Percentiles rank a stretch among this genome's conserved stretches.
Conservation (phyloP, 2,113 vertebrate species). For the Ptilorrhoa leucosticta region DNA sequence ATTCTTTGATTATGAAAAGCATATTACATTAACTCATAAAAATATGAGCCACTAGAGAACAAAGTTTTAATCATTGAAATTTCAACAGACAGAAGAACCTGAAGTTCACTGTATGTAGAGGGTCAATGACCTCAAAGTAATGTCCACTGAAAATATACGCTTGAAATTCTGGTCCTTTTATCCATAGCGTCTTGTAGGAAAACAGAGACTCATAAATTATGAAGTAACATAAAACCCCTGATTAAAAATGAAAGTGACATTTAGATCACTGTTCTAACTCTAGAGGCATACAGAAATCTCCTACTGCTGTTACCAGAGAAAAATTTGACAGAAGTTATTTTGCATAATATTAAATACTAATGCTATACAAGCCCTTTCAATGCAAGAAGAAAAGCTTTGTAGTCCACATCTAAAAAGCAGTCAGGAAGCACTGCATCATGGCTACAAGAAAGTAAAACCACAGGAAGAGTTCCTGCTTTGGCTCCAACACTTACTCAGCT, state of each 20-base stretch:
- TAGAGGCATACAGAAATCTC: background rate
- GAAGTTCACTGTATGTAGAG: background rate
- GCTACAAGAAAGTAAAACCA: background rate
- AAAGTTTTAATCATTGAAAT: background rate
- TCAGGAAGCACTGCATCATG: background rate
- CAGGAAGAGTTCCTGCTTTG: background rate
- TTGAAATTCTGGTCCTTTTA: background rate
- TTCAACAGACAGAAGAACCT: background rate
- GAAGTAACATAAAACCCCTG: background rate
- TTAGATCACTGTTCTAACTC: background rate
- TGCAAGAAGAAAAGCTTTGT: background rate
- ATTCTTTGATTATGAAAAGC: background rate
- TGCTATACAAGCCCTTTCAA: background rate
- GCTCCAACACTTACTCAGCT: background rate
- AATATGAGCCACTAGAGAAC: background rate
- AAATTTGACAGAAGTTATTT: background rate
- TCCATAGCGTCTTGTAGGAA: accelerated
- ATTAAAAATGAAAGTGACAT: background rate
- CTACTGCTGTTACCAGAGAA: background rate
- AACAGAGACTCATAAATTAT: background rate
- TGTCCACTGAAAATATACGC: background rate
- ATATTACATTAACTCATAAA: background rate
- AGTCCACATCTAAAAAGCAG: background rate
- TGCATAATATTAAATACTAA: background rate
- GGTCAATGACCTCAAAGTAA: background rate